Percentiles rank a stretch among this genome's conserved stretches.
Evolutionary conservation across 2,888 invertebrate genomes (phyloP).

Genomic region (Cantharis flavilabris): DNA sequence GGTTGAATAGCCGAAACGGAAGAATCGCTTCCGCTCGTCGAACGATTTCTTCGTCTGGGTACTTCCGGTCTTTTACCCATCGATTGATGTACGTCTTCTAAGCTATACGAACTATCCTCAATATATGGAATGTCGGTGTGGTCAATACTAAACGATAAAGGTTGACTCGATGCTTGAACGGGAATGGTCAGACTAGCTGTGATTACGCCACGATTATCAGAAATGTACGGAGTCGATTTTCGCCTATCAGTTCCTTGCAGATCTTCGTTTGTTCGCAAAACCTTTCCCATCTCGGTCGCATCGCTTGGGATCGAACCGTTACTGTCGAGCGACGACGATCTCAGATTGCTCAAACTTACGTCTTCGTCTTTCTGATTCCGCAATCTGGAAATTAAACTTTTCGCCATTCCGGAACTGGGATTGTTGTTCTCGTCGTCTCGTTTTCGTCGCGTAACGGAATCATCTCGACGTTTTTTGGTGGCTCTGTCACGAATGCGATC

Average conservation of each 20-base stretch:
- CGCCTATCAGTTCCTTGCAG: slow-evolving; percentile 53
- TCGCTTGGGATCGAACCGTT: slow-evolving; percentile 60
- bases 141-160: slow-evolving; percentile 61
- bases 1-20: slow-evolving; percentile 53
- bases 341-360: slow-evolving; percentile 39
- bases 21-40: slow-evolving; percentile 58
- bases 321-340: slow-evolving; percentile 53
- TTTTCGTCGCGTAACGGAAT: slow-evolving; percentile 52
- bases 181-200: slow-evolving; percentile 84
- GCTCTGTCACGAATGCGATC: slow-evolving; percentile 50
- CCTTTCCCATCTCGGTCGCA: slow-evolving; percentile 57
- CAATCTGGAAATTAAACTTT: slow-evolving; percentile 62
- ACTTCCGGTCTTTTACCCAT: slow-evolving; percentile 49
- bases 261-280: slow-evolving; percentile 41
- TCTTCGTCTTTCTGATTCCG: slow-evolving; percentile 51
- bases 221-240: slow-evolving; percentile 64
- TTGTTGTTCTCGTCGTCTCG: slow-evolving; percentile 47
- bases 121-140: slow-evolving; percentile 70
- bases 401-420: slow-evolving; percentile 57
- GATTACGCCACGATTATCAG: slow-evolving; percentile 66
- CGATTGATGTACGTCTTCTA: slow-evolving; percentile 48
- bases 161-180: slow-evolving; percentile 42
- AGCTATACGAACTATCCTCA: slow-evolving; percentile 58
- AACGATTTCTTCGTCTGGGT: slow-evolving; percentile 57
- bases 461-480: slow-evolving; percentile 59